Percentiles rank a stretch among this genome's conserved stretches.
These are phyloP conservation scores for Otis tarda DNA, from an alignment of 2,113 vertebrate genomes.

Conservation along the genomic window DNA sequence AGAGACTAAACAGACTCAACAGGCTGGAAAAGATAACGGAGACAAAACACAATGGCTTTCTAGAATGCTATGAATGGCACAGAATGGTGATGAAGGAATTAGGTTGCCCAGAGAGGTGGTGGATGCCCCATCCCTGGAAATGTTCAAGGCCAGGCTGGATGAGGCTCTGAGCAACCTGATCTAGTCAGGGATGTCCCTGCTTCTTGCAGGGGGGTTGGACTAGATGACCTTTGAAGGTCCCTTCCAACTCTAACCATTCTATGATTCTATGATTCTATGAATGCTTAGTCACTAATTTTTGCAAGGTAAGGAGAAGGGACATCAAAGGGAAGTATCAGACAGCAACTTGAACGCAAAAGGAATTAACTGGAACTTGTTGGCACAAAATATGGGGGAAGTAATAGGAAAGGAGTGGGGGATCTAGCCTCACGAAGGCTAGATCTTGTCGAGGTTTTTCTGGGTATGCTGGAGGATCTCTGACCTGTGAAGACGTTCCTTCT, in stretches of 20 bases:
- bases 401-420: neutral
- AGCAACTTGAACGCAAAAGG: neutral
- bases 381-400: neutral
- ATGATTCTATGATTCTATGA: too few relatives aligned
- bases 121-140: too few relatives aligned
- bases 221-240: too few relatives aligned
- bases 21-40: neutral
- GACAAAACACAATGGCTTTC: neutral
- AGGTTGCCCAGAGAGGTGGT: too few relatives aligned
- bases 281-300: neutral
- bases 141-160: too few relatives aligned
- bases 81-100: neutral
- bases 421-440: neutral
- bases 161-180: too few relatives aligned
- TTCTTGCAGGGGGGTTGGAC: too few relatives aligned
- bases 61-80: neutral
- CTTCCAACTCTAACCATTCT: too few relatives aligned
- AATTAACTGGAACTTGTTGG: neutral
- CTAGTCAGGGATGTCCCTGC: too few relatives aligned
- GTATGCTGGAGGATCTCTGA: neutral
- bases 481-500: neutral
- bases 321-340: neutral
- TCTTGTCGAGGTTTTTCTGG: neutral
- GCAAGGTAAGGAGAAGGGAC: neutral
- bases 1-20: neutral